A percentile compares a stretch with the other conserved stretches of the same genome.
Conservation (phyloP, 1,140 invertebrate genomes). For the Pseudomyrmex gracilis region DNA sequence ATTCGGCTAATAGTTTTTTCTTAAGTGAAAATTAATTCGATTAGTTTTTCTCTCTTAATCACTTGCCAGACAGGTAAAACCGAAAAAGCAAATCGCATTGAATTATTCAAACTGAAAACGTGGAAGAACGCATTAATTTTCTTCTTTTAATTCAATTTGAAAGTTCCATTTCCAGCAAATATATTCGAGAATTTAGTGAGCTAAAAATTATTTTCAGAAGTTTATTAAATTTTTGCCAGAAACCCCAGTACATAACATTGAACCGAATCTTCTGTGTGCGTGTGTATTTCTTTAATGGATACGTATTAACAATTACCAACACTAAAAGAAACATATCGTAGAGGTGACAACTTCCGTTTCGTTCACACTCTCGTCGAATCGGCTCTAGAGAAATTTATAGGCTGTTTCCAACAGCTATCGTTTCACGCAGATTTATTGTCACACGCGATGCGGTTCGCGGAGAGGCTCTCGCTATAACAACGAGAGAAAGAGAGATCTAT, state of each 20-base stretch:
- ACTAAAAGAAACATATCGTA: not conserved
- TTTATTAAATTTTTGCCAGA: not conserved
- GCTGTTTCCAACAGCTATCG: conserved; percentile 67
- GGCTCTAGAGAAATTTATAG: conserved; percentile 71
- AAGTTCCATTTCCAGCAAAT: no score
- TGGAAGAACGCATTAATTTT: not conserved
- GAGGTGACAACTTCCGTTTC: conserved; percentile 26
- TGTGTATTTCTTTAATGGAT: not conserved
- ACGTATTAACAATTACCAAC: not conserved
- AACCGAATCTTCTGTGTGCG: no score
- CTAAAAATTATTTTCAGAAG: not conserved
- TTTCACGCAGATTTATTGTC: conserved; percentile 68
- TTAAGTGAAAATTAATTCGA: no score
- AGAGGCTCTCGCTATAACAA: conserved; percentile 56
- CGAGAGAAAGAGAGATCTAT: conserved; percentile 22
- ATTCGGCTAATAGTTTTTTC: not conserved
- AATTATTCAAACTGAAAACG: not conserved
- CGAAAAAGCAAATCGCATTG: not conserved
- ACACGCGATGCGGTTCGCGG: conserved; percentile 65
- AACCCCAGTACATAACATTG: not conserved
- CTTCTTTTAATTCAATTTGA: no score
- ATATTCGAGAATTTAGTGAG: not conserved
- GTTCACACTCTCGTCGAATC: conserved; percentile 57
- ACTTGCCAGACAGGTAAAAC: not conserved
- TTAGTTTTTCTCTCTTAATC: not conserved